Conservation (phyloP, 2,113 vertebrate genomes). For the Campylomormyrus tamandua region DNA sequence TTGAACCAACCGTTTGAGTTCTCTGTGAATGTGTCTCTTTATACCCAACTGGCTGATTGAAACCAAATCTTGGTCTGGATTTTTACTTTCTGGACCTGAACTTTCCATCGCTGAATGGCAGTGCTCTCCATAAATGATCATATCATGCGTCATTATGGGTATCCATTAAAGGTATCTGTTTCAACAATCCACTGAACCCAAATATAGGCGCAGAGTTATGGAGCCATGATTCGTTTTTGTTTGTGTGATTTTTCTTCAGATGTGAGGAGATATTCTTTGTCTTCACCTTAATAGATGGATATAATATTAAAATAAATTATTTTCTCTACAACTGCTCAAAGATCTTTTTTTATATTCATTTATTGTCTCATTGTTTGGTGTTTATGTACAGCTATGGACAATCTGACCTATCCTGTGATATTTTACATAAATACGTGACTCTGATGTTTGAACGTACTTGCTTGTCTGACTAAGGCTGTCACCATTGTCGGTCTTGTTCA, state of each 20-base stretch:
- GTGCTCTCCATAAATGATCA: neutral
- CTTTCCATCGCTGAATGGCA: neutral
- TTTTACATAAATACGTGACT: neutral
- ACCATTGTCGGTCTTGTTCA: neutral
- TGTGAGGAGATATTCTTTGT: neutral
- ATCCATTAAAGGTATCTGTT: neutral
- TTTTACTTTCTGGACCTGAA: too few relatives aligned
- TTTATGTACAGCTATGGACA: neutral
- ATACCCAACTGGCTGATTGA: too few relatives aligned
- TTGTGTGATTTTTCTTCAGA: neutral
- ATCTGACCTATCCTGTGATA: neutral
- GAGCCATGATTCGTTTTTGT: neutral
- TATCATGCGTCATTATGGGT: neutral
- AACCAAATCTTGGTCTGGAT: too few relatives aligned
- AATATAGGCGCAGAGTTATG: neutral
- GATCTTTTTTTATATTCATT: neutral
- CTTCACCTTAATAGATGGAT: neutral
- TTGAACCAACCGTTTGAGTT: too few relatives aligned
- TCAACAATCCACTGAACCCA: neutral
- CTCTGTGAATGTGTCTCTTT: too few relatives aligned
- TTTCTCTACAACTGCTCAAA: neutral
- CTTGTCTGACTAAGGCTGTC: neutral
- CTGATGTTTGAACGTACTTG: neutral
- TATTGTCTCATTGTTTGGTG: neutral
- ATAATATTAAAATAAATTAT: neutral